Percentiles rank a stretch among this genome's conserved stretches.
Evolutionary conservation across 2,888 invertebrate genomes (phyloP).

Genomic region (Agrotis segetum): DNA sequence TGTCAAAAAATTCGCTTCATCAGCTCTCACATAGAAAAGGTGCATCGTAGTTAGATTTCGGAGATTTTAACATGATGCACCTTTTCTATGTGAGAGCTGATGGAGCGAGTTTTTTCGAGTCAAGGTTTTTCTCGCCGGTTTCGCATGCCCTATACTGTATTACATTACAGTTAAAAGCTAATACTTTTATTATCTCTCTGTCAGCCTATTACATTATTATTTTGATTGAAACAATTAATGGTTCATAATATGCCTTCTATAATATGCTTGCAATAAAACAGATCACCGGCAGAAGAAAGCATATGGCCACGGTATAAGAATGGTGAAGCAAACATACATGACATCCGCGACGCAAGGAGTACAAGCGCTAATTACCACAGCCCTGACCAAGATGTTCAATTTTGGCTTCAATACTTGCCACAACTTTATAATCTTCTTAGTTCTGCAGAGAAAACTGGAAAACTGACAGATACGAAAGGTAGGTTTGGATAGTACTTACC

Average conservation of each 20-base stretch:
- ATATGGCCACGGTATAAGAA: constrained; percentile 92
- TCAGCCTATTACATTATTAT: neutral
- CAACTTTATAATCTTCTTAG: constrained; percentile 73
- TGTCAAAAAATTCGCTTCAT: too few relatives aligned
- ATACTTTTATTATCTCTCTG: too few relatives aligned
- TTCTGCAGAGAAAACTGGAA: constrained; percentile 76
- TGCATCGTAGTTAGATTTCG: too few relatives aligned
- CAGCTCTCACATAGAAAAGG: too few relatives aligned
- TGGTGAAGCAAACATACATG: constrained; percentile 87
- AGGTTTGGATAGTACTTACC: constrained; percentile 8
- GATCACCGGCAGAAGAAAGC: constrained; percentile 91
- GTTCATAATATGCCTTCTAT: neutral
- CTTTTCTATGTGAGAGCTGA: too few relatives aligned
- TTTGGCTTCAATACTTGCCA: constrained; percentile 88
- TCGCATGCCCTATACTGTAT: neutral
- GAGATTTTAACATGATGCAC: too few relatives aligned
- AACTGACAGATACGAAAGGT: constrained; percentile 77
- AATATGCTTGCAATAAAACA: constrained; percentile 64
- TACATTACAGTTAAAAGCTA: neutral
- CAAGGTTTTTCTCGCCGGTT: too few relatives aligned
- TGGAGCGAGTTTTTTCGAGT: too few relatives aligned
- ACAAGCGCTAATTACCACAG: constrained; percentile 53
- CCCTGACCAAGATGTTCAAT: constrained; percentile 76
- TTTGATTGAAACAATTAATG: neutral
- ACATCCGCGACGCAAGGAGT: constrained; percentile 75